These are phyloP conservation scores for Hepsetus odoe DNA, from an alignment of 2,113 vertebrate species.

Conservation along the genomic window DNA sequence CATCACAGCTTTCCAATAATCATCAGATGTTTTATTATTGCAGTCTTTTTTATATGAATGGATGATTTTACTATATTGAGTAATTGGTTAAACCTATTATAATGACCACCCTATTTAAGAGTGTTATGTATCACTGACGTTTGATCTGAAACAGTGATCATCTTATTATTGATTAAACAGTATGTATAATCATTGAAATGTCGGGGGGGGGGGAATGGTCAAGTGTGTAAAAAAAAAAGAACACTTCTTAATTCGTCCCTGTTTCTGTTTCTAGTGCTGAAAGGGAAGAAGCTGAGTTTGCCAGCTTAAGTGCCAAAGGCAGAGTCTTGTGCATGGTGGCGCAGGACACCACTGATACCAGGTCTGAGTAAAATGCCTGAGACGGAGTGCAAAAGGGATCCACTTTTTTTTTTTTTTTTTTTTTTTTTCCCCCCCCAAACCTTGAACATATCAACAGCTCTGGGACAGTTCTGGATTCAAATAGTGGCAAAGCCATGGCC, in stretches of 20 bases:
- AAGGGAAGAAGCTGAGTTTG: constrained; percentile 99
- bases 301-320: constrained; percentile 94
- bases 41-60: too few relatives aligned
- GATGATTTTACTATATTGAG: too few relatives aligned
- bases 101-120: too few relatives aligned
- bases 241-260: not conserved
- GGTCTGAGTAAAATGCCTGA: constrained; percentile 87
- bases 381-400: constrained; percentile 83
- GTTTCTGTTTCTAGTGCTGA: constrained; percentile 83
- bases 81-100: too few relatives aligned
- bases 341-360: constrained; percentile 80
- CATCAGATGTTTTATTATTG: too few relatives aligned
- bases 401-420: constrained; percentile 73
- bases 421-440: too few relatives aligned
- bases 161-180: not conserved
- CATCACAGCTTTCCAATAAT: too few relatives aligned
- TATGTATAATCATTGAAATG: not conserved
- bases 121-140: not conserved
- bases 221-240: not conserved
- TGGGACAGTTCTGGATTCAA: constrained; percentile 74
- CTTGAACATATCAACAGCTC: constrained; percentile 70
- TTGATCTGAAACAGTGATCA: not conserved
- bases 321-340: constrained; percentile 75
- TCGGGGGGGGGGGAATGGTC: not conserved
- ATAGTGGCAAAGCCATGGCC: constrained; percentile 63